Conservation (phyloP, 2,113 vertebrate genomes). For the Colius striatus region DNA sequence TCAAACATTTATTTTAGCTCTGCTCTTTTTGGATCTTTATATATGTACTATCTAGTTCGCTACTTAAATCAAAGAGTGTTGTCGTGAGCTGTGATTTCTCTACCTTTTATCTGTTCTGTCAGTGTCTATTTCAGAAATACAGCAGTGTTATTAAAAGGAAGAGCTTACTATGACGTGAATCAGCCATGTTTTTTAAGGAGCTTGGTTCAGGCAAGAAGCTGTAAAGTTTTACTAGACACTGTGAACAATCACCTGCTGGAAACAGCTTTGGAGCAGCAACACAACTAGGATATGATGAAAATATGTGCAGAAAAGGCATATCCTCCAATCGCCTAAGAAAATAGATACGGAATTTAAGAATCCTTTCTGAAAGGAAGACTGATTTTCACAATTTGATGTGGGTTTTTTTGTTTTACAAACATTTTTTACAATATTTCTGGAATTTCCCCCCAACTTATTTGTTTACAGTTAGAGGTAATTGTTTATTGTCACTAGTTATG, state of each 20-base stretch:
- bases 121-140: constrained; percentile 2
- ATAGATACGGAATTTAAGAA: background rate
- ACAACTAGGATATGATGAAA: background rate
- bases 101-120: constrained; percentile 21
- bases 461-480: background rate
- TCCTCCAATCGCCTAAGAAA: background rate
- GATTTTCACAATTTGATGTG: background rate
- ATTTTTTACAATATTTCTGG: background rate
- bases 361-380: background rate
- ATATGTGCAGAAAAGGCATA: background rate
- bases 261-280: background rate
- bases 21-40: background rate
- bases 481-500: background rate
- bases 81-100: constrained; percentile 22
- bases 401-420: too few relatives aligned
- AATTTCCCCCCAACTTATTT: background rate
- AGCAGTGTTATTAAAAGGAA: constrained; percentile 13
- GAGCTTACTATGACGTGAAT: background rate
- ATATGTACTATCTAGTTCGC: background rate
- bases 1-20: background rate
- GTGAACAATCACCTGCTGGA: background rate
- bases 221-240: background rate
- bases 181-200: background rate
- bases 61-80: constrained; percentile 3
- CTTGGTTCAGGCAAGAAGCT: background rate